These are phyloP conservation scores for Adelosebastes latens DNA, from an alignment of 2,797 vertebrate species.

Conservation along the genomic window DNA sequence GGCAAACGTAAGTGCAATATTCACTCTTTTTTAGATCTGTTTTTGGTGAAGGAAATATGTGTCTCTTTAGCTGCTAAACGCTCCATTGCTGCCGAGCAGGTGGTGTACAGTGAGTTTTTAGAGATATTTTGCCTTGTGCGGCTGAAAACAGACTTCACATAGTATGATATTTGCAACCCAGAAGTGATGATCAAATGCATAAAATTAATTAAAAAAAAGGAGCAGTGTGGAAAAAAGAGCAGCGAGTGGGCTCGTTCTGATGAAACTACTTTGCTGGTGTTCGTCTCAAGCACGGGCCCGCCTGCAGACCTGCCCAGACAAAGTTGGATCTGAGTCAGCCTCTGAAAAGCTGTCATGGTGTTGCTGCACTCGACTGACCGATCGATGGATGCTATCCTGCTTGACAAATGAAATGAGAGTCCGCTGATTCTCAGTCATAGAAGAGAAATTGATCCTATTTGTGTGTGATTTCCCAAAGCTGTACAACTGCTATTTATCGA, in stretches of 20 bases:
- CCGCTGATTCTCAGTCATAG: slow-evolving; percentile 43
- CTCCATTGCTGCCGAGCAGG: too few relatives aligned
- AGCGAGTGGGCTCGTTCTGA: background rate
- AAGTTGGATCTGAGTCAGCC: slow-evolving; percentile 21
- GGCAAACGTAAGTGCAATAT: background rate
- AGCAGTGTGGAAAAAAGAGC: slow-evolving; percentile 3
- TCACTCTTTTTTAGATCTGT: background rate
- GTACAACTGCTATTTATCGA: slow-evolving; percentile 19
- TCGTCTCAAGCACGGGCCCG: slow-evolving; percentile 6
- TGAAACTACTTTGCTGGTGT: slow-evolving; percentile 25
- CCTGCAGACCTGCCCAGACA: slow-evolving; percentile 15
- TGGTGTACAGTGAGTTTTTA: background rate
- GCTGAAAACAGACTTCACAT: background rate
- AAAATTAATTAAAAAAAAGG: background rate
- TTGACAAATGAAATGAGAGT: slow-evolving; percentile 51
- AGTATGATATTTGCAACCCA: background rate
- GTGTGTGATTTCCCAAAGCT: slow-evolving; percentile 58
- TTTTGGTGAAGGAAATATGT: background rate
- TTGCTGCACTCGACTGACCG: slow-evolving; percentile 40
- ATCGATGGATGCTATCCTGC: slow-evolving; percentile 51
- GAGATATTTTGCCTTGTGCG: background rate
- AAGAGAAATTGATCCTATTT: slow-evolving; percentile 47
- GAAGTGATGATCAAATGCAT: background rate
- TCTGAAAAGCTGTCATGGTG: slow-evolving; percentile 34
- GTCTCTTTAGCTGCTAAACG: too few relatives aligned